A percentile compares a stretch with the other conserved stretches of the same genome.
Conservation (phyloP, 2,113 vertebrate genomes). For the Tachysurus vachellii region DNA sequence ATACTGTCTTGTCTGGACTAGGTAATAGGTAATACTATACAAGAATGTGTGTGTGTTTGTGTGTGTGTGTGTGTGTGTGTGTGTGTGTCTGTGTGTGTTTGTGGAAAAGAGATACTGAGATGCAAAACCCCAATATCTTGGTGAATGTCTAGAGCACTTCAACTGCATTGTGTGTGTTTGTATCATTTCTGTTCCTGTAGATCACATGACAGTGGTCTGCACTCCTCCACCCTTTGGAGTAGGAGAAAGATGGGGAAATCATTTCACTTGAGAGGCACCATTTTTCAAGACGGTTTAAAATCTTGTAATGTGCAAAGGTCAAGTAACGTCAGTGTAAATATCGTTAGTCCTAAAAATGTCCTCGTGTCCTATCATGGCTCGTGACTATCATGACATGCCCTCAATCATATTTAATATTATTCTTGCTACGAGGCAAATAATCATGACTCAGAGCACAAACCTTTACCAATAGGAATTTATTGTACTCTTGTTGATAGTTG, state of each 20-base stretch:
- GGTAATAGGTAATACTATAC: slow-evolving; percentile 43
- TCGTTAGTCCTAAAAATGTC: background rate
- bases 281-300: slow-evolving; percentile 68
- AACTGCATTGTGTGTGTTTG: slow-evolving; percentile 85
- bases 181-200: slow-evolving; percentile 97
- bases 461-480: slow-evolving; percentile 1
- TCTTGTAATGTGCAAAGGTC: slow-evolving; percentile 43
- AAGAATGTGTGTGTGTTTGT: slow-evolving; percentile 17
- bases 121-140: slow-evolving; percentile 64
- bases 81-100: background rate
- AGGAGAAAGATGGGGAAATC: slow-evolving; percentile 87
- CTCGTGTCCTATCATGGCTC: background rate
- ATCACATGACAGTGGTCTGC: slow-evolving; percentile 94
- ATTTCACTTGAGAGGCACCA: slow-evolving; percentile 74
- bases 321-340: slow-evolving; percentile 39
- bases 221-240: slow-evolving; percentile 82
- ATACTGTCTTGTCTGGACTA: slow-evolving; percentile 42
- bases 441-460: background rate
- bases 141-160: slow-evolving; percentile 75
- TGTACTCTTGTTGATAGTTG: slow-evolving; percentile 71
- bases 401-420: background rate
- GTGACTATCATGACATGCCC: background rate
- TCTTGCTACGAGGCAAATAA: background rate
- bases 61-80: background rate
- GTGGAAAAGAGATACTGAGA: background rate